Conservation (phyloP, 2,888 invertebrate species). For the Trimorus sp. region DNA sequence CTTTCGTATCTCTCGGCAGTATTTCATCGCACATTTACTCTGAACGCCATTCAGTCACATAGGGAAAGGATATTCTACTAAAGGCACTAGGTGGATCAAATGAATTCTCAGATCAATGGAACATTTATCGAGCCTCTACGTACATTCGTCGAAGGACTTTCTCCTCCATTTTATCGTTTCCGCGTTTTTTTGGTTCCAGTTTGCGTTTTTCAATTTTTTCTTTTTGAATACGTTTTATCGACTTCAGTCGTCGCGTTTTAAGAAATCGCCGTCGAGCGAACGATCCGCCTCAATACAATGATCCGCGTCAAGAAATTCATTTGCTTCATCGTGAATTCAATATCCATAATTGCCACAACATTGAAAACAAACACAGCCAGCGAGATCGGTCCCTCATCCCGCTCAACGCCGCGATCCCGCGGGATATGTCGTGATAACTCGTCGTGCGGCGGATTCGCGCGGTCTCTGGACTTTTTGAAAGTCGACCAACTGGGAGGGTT, state of each 20-base stretch:
- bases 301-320: constrained; percentile 34
- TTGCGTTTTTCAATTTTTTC: neutral
- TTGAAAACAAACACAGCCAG: constrained; percentile 26
- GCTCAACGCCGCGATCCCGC: too few relatives aligned
- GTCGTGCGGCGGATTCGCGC: too few relatives aligned
- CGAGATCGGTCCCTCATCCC: too few relatives aligned
- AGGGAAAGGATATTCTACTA: constrained; percentile 73
- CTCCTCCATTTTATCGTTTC: constrained; percentile 11
- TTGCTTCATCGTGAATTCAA: constrained; percentile 21
- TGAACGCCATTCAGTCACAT: constrained; percentile 69
- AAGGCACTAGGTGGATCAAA: constrained; percentile 78
- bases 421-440: too few relatives aligned
- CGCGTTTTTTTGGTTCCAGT: neutral
- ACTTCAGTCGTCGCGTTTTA: neutral
- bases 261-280: too few relatives aligned
- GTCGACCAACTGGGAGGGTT: too few relatives aligned
- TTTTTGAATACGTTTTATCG: neutral
- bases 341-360: neutral
- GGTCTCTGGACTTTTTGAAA: too few relatives aligned
- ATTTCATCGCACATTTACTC: constrained; percentile 53
- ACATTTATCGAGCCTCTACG: constrained; percentile 49
- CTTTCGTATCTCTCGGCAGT: constrained; percentile 37
- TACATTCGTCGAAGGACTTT: constrained; percentile 31
- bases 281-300: neutral
- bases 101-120: constrained; percentile 56